A percentile compares a stretch with the other conserved stretches of the same genome.
Evolutionary conservation across 2,888 invertebrate species (phyloP).

Genomic region (Dorcus hopei): DNA sequence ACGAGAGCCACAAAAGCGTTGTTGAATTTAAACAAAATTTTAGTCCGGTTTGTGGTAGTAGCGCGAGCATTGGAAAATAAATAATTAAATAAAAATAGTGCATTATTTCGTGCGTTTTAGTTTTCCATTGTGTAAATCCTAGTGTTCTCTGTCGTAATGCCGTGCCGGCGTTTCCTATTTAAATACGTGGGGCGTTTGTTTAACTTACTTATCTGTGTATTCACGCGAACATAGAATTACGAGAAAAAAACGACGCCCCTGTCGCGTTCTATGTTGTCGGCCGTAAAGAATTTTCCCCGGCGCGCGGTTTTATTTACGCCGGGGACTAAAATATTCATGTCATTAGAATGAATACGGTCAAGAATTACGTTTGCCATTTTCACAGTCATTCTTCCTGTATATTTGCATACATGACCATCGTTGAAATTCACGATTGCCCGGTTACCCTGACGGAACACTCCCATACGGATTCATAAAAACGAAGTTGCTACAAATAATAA

Average conservation of each 20-base stretch:
- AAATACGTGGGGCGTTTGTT: background rate
- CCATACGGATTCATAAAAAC: no score
- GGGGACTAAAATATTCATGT: slow-evolving; percentile 4
- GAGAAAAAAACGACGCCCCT: background rate
- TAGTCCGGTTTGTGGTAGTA: no score
- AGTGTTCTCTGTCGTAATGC: no score
- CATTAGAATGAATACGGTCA: slow-evolving; percentile 7
- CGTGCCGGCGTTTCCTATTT: background rate
- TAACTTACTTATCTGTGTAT: background rate
- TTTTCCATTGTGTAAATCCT: no score
- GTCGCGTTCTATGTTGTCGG: background rate
- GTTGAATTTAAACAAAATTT: no score
- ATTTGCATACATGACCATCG: background rate
- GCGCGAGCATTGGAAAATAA: no score
- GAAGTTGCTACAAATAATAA: no score
- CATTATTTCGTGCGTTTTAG: no score
- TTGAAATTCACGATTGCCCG: background rate
- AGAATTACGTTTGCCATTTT: background rate
- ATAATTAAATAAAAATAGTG: no score
- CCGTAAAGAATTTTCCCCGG: background rate
- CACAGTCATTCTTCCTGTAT: slow-evolving; percentile 1
- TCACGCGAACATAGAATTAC: background rate
- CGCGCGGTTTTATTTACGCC: slow-evolving; percentile 4
- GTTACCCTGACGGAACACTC: no score
- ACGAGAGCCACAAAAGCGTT: no score